Percentiles rank a stretch among this genome's conserved stretches.
These are phyloP conservation scores for Ciona savignyi DNA, from an alignment of 23 tunicate species.

Conservation along the genomic window DNA sequence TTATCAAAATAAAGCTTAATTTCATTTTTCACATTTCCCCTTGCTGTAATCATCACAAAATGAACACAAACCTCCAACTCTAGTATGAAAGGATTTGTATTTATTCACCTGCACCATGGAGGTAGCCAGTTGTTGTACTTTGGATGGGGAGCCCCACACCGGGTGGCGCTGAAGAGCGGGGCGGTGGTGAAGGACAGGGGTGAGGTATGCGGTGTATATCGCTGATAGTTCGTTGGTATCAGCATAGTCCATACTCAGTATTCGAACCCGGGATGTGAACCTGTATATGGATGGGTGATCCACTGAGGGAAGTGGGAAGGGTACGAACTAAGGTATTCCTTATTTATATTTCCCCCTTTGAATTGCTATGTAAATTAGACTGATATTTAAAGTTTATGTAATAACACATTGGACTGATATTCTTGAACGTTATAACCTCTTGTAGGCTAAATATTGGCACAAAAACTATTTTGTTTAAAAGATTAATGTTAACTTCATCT, in stretches of 20 bases:
- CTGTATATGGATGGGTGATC: no score
- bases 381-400: no score
- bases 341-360: no score
- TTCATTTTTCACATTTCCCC: not conserved
- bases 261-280: constrained; percentile 84
- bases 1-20: no score
- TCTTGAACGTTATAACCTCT: not conserved
- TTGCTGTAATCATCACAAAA: not conserved
- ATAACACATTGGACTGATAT: not conserved
- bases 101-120: constrained; percentile 64
- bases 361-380: no score
- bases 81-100: not conserved
- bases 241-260: constrained; percentile 76
- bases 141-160: constrained; percentile 74
- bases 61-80: not conserved
- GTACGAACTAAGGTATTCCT: no score
- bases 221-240: constrained; percentile 56
- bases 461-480: no score
- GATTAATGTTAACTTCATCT: no score
- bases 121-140: constrained; percentile 69
- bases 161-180: constrained; percentile 55
- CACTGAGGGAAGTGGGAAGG: no score
- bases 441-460: not conserved
- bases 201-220: constrained; percentile 79
- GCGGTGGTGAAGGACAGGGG: constrained; percentile 62